Evolutionary conservation across 2,797 vertebrate genomes (phyloP), one percentile per base, ranked within the genome.

Genomic region (Acanthis flammea): DNA sequence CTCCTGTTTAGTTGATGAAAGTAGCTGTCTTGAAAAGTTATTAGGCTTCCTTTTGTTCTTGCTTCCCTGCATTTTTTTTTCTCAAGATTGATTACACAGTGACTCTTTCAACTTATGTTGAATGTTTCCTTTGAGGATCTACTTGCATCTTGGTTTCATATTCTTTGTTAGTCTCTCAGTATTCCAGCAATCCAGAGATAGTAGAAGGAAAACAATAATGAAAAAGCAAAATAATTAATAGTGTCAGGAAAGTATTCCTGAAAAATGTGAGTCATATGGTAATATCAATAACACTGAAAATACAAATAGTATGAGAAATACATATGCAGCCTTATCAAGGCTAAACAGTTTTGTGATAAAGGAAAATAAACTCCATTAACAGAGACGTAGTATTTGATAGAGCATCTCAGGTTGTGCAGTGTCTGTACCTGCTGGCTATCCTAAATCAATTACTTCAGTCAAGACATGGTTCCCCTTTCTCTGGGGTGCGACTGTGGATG

Each of bases 371-470:
- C 19, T 86, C 74, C 27, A 67, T 81, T 88, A 77, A 83, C 27
- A 77, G 42, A 87, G 42, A 70, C 0, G 0, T 6, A 66, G 54
- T 72, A 80, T 87, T 54, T 73, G 33, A 80, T 7, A 89, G 92
- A 83, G 58, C 78, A 86, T 62, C 54, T 75, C 33, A 47, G 7
- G 24, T 21, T 83, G 75, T 42, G 23, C 78, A 58, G 12, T 41
- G 60, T 55, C n/a, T 57, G 31, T 60, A 57, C 86, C n/a, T 5
- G 17, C 37, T 71, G 54, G 61, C 72, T 84, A 70, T 86, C 74
- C 71, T 95, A 95, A 95, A 96, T 93, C 94, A 95, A 88, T 96
- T 95, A 92, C 70, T 76, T 91, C 92, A 88, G 92, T 82, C 74
- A 85, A 93, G 90, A 72, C 73, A 90, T 2, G 33, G 67, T 62